Evolutionary conservation across 2,113 vertebrate genomes (phyloP), one percentile per base, ranked within the genome.

Genomic region (Oreochromis spilurus): DNA sequence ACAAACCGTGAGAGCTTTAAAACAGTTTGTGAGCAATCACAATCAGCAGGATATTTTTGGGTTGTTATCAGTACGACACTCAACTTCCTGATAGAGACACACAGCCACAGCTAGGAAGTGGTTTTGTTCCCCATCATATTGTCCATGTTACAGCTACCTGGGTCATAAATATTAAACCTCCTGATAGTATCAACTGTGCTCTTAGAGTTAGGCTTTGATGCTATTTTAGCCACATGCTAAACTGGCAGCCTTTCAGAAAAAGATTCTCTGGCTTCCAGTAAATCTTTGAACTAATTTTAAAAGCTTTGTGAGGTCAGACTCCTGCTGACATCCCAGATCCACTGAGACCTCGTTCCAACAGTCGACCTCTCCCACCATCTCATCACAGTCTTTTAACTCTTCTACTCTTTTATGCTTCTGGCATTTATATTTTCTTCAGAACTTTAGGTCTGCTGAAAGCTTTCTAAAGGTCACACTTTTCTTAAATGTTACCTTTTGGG

Each of bases 31-130:
- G 11, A 43, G 70, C 75, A 79, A 57, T 82, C 81, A 79, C 38
- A 60, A 0, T 34, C 54, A 17, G 65, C 7, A n/a, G 83, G 84
- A 16, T 93, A 92, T 95, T 94, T 92, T 81, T 3, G 89, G 70
- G 72, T 79, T 2, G 2, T 90, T 95, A 94, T 93, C 93, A 81
- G 75, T n/a, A 21, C 6, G 13, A 88, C 93, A 93, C 92, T 92
- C 88, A 75, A 11, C 54, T 53, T 89, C 70, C 83, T 62, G 87
- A 34, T 67, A 77, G 67, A 83, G 40, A 82, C 84, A 34, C 55
- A 81, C 79, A 2, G 31, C 54, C 38, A 13, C 29, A 24, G 19
- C 34, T 3, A 34, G 62, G 19, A 81, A 31, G 14, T 19, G 26
- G 4, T 31, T 75, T 77, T 77, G 70, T 50, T 77, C 24, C 24